Evolutionary conservation across 2,797 vertebrate genomes (phyloP).

Genomic region (Phoeniculus purpureus): DNA sequence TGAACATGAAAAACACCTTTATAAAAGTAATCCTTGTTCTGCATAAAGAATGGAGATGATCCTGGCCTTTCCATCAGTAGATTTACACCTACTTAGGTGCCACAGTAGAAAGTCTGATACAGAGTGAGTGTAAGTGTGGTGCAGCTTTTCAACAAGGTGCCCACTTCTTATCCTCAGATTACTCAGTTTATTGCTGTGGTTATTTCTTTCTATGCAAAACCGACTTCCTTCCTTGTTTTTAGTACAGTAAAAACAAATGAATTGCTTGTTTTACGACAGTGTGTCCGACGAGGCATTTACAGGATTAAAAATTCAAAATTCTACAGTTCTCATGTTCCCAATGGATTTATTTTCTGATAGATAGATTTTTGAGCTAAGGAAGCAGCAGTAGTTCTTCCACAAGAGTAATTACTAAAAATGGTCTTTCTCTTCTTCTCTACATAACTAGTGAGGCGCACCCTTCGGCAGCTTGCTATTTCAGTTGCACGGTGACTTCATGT

Average conservation of each 20-base stretch:
- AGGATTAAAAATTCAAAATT: not conserved
- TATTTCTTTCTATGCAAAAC: not conserved
- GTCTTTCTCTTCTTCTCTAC: not conserved
- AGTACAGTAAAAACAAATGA: not conserved
- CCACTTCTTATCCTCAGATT: not conserved
- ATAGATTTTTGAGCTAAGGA: not conserved
- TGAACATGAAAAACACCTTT: not conserved
- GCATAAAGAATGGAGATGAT: not conserved
- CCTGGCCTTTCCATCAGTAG: not conserved
- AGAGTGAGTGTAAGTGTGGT: not conserved
- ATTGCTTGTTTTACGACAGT: not conserved
- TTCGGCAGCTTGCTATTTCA: conserved; percentile 33
- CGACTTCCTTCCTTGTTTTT: not conserved
- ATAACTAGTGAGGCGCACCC: not conserved
- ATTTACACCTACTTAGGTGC: not conserved
- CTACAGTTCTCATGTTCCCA: not conserved
- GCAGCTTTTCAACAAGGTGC: not conserved
- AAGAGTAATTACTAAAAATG: not conserved
- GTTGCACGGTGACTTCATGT: conserved; percentile 6
- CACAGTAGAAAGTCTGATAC: not conserved
- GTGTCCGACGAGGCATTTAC: not conserved
- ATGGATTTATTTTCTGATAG: not conserved
- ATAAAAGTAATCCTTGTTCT: not conserved
- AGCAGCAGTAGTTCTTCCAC: not conserved
- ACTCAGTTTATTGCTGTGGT: not conserved